These are phyloP conservation scores for Protonemura montana DNA, from an alignment of 2,888 invertebrate genomes.

Conservation along the genomic window DNA sequence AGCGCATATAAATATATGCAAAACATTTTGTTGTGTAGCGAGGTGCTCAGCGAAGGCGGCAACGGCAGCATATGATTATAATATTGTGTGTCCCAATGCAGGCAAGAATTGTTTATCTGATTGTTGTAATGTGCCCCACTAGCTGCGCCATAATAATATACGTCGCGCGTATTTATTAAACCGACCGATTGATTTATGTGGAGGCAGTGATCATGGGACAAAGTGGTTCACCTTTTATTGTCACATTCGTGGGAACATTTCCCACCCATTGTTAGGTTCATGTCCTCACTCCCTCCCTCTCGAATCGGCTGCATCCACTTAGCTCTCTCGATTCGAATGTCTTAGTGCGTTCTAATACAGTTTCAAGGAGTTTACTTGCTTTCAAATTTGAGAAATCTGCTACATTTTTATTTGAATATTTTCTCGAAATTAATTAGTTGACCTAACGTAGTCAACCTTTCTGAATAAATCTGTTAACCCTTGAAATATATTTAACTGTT, in stretches of 20 bases:
- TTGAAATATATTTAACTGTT: too few species aligned
- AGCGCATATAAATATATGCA: neutral
- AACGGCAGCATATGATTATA: neutral
- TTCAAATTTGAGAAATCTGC: neutral
- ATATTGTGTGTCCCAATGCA: neutral
- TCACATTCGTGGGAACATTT: constrained; percentile 21
- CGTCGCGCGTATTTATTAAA: neutral
- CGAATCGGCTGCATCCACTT: neutral
- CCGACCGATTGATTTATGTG: constrained; percentile 34
- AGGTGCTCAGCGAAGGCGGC: neutral
- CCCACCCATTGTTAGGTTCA: constrained; percentile 37
- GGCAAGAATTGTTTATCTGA: neutral
- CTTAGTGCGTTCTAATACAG: neutral
- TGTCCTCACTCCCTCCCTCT: neutral
- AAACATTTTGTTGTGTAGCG: neutral
- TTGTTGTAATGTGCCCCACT: neutral
- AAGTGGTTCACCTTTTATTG: constrained; percentile 37
- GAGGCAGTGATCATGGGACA: constrained; percentile 15
- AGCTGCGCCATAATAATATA: neutral
- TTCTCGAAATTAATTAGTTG: too few species aligned
- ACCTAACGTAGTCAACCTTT: too few species aligned
- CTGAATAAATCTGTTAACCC: too few species aligned
- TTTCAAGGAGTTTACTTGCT: neutral
- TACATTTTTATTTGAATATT: too few species aligned
- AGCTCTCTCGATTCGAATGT: neutral